Evolutionary conservation across 2,888 invertebrate species (phyloP).

Genomic region (Diarsia rubi): DNA sequence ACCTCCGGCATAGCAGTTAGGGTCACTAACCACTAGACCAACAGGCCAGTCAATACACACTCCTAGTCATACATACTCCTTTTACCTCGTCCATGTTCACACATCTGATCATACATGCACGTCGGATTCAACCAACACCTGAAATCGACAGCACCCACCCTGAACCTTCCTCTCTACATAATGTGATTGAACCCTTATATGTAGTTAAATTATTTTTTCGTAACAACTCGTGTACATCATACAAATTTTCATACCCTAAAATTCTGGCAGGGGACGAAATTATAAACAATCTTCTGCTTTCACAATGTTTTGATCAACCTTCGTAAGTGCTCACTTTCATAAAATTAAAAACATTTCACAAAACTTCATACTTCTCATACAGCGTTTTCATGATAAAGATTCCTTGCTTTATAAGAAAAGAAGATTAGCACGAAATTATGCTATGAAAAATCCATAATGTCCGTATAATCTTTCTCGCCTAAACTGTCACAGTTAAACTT

Average conservation of each 20-base stretch:
- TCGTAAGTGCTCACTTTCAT: neutral
- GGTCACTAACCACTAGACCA: too few species aligned
- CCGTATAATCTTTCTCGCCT: slow-evolving; percentile 17
- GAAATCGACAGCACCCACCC: neutral
- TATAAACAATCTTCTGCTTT: neutral
- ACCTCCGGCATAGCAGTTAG: too few species aligned
- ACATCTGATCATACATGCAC: too few species aligned
- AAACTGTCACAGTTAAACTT: slow-evolving; percentile 36
- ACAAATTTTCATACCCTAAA: neutral
- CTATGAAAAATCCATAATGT: slow-evolving; percentile 3
- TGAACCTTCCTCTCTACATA: neutral
- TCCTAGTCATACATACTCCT: too few species aligned
- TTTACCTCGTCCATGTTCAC: too few species aligned
- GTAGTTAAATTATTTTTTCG: neutral
- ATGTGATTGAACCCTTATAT: neutral
- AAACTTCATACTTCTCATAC: neutral
- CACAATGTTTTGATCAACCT: neutral
- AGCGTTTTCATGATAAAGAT: neutral
- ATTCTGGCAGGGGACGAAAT: neutral
- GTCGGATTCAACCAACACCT: neutral
- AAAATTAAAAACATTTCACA: neutral
- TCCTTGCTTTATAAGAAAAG: neutral
- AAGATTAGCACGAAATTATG: neutral
- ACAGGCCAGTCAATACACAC: too few species aligned
- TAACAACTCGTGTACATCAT: neutral